Base-by-base conservation (phyloP, 2,113 vertebrate species). In the Lophochroa leadbeateri region DNA sequence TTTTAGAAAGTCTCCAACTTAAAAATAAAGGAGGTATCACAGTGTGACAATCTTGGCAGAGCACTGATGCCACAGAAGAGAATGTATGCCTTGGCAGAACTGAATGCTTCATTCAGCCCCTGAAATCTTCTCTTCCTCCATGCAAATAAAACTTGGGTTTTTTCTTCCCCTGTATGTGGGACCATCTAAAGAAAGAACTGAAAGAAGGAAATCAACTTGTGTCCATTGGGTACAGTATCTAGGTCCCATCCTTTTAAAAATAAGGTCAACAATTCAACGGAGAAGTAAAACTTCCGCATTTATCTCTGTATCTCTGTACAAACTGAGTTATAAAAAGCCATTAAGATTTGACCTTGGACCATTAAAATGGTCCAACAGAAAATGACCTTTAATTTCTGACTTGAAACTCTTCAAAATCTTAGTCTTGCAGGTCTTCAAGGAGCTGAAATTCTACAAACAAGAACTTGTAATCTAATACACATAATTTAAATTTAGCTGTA, bases 21-120 rank as follows among this genome's bases (percentile, higher is more conserved):
- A 29, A 93, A 86, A 93, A 93, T 64, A 94, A 96, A 94, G 65
- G 61, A 71, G 44, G 74, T 86, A 78, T 83, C 90, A 75, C 52
- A 91, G 78, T 72, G 52, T 92, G 90, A 95, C 85, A 90, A 55
- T 77, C 82, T 92, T 96, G 95, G 94, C 95, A 95, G 52, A 82
- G 88, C n/a, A 39, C 11, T 57, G 82, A 85, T 69, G 75, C 53
- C 35, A 82, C n/a, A 68, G 77, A 70, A 82, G 35, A 94, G 78
- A 96, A 94, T 35, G 74, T 75, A 60, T 77, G 93, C 31, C 87
- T 79, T 92, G 94, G 95, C 90, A 96, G 74, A 92, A 79, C 37
- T 88, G 82, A 94, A 94, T 61, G 77, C 69, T 85, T 84, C 84
- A 91, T 95, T 97, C 91, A 95, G 69, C 5, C 61, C 28, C 70